These are phyloP conservation scores for Enteromius radiatus DNA, from an alignment of 2,797 vertebrate species.

Conservation along the genomic window DNA sequence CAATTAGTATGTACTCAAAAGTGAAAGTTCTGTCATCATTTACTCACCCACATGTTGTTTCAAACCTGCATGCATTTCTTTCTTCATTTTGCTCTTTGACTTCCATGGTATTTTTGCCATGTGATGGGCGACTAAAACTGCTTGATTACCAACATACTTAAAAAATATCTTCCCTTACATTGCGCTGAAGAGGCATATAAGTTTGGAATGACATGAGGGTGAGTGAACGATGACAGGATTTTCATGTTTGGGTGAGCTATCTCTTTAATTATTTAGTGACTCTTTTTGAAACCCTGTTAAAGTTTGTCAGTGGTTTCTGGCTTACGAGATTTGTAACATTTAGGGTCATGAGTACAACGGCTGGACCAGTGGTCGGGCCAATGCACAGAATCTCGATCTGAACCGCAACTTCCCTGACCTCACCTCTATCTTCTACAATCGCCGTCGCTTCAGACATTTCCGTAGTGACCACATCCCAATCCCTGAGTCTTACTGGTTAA, in stretches of 20 bases:
- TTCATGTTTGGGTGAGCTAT: neutral
- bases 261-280: neutral
- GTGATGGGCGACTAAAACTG: neutral
- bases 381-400: slow-evolving; percentile 92
- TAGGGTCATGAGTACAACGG: slow-evolving; percentile 92
- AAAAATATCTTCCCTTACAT: neutral
- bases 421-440: slow-evolving; percentile 87
- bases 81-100: neutral
- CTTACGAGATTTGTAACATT: slow-evolving; percentile 40
- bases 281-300: slow-evolving; percentile 10
- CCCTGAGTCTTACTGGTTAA: slow-evolving; percentile 92
- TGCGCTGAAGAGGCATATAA: neutral
- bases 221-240: neutral
- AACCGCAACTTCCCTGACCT: slow-evolving; percentile 98
- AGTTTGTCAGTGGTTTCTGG: slow-evolving; percentile 10
- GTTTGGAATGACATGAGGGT: neutral
- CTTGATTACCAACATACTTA: neutral
- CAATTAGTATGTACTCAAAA: neutral
- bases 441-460: slow-evolving; percentile 79
- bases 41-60: neutral
- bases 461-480: slow-evolving; percentile 90
- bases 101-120: neutral
- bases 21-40: neutral
- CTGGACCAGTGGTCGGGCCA: slow-evolving; percentile 90
- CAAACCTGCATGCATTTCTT: neutral